phyloP scores from a whole-genome alignment of 2,888 invertebrate genomes.

The Ormyrus rosae region DNA sequence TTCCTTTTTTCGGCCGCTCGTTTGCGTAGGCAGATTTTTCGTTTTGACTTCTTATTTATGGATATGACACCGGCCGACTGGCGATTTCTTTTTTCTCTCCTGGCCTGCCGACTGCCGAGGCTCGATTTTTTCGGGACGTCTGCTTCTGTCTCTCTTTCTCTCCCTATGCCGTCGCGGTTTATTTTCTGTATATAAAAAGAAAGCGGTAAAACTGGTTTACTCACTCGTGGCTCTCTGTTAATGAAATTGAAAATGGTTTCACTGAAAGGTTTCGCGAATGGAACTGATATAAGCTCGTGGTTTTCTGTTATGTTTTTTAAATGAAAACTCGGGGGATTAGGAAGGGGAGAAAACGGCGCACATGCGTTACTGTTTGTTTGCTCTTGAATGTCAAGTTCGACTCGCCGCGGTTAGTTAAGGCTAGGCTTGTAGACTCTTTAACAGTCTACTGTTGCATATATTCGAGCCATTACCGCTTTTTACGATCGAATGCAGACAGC shows the following conservation, averaged over 20 bases:
- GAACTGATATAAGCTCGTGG: too few species aligned
- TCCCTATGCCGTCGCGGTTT: background rate
- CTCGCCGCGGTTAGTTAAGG: slow-evolving; percentile 17
- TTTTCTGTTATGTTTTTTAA: background rate
- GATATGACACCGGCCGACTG: background rate
- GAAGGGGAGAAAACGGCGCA: background rate
- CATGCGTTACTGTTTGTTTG: slow-evolving; percentile 29
- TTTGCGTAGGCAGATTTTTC: background rate
- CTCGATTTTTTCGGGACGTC: background rate
- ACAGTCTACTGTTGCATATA: background rate
- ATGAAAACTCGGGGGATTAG: background rate
- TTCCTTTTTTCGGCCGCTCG: background rate
- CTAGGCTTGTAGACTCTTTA: slow-evolving; percentile 8
- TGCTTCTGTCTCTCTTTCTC: too few species aligned
- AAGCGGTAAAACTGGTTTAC: slow-evolving; percentile 23
- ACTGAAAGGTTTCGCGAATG: background rate
- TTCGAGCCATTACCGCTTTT: slow-evolving; percentile 1
- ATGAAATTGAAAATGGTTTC: slow-evolving; percentile 6
- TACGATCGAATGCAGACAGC: background rate
- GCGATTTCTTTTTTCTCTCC: background rate
- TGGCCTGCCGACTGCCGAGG: background rate
- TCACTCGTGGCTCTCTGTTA: background rate
- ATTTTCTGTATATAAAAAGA: background rate
- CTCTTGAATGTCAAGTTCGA: slow-evolving; percentile 35
- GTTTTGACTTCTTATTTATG: background rate